These are phyloP conservation scores for Poecilia gillii DNA, from an alignment of 2,797 vertebrate genomes.

Conservation along the genomic window DNA sequence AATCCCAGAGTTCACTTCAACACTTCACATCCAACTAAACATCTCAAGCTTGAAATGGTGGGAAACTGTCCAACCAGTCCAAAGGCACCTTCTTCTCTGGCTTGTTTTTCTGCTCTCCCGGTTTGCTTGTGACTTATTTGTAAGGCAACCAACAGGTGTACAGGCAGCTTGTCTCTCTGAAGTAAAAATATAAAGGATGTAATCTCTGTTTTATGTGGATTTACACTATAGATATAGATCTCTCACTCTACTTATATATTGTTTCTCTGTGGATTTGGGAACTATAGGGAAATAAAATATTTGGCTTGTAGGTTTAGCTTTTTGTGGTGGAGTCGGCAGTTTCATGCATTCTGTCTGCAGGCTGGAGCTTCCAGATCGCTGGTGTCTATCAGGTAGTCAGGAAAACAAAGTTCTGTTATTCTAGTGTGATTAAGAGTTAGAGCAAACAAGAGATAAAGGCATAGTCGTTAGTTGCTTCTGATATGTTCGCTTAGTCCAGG, in stretches of 20 bases:
- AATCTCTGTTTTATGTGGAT: conserved; percentile 73
- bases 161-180: conserved; percentile 82
- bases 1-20: conserved; percentile 70
- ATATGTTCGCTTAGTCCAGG: conserved; percentile 37
- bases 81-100: conserved; percentile 85
- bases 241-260: conserved; percentile 74
- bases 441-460: conserved; percentile 21
- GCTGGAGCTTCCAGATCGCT: conserved; percentile 65
- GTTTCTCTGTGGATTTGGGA: conserved; percentile 70
- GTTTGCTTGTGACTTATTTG: conserved; percentile 78
- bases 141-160: conserved; percentile 85
- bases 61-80: conserved; percentile 76
- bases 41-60: conserved; percentile 76
- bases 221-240: conserved; percentile 78
- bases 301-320: conserved; percentile 81
- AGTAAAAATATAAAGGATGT: conserved; percentile 84
- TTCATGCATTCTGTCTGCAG: conserved; percentile 76
- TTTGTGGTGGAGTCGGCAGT: conserved; percentile 68
- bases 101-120: conserved; percentile 48
- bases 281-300: conserved; percentile 69
- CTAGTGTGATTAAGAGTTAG: conserved; percentile 10
- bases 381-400: conserved; percentile 60
- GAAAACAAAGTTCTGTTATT: conserved; percentile 29
- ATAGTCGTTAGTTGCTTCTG: conserved; percentile 29
- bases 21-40: conserved; percentile 73